Evolutionary conservation across 2,797 vertebrate species (phyloP).

Genomic region (Myotis myotis): DNA sequence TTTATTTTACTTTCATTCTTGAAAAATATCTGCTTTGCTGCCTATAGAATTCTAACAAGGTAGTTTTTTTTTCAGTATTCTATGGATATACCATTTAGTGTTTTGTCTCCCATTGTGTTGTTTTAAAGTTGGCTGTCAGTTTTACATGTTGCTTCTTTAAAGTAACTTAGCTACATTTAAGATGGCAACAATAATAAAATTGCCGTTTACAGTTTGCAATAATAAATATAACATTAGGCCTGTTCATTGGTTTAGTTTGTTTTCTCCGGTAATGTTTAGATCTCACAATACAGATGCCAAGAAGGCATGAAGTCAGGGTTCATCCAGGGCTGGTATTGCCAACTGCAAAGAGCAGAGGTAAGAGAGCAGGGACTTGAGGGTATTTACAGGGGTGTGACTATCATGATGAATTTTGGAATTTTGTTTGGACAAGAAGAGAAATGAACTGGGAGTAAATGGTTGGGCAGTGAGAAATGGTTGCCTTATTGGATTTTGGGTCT

Average conservation of each 20-base stretch:
- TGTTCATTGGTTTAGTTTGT: background rate
- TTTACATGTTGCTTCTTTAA: background rate
- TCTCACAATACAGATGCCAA: background rate
- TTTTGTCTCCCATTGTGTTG: background rate
- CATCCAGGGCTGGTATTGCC: background rate
- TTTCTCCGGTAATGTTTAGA: background rate
- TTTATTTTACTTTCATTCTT: constrained; percentile 26
- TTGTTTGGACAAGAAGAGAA: background rate
- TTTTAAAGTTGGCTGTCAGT: background rate
- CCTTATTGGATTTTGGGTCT: background rate
- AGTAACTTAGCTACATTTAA: background rate
- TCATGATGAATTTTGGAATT: background rate
- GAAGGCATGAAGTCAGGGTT: background rate
- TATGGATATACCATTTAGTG: background rate
- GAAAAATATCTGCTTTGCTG: background rate
- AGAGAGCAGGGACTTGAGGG: background rate
- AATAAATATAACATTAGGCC: background rate
- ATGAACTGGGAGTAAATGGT: background rate
- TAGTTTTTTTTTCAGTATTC: background rate
- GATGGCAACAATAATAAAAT: background rate
- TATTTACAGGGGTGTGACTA: background rate
- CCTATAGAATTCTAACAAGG: background rate
- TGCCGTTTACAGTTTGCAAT: background rate
- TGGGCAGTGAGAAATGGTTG: background rate
- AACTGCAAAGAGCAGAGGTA: background rate